Conservation (phyloP, 1,140 invertebrate species). For the Drosophila bipectinata region DNA sequence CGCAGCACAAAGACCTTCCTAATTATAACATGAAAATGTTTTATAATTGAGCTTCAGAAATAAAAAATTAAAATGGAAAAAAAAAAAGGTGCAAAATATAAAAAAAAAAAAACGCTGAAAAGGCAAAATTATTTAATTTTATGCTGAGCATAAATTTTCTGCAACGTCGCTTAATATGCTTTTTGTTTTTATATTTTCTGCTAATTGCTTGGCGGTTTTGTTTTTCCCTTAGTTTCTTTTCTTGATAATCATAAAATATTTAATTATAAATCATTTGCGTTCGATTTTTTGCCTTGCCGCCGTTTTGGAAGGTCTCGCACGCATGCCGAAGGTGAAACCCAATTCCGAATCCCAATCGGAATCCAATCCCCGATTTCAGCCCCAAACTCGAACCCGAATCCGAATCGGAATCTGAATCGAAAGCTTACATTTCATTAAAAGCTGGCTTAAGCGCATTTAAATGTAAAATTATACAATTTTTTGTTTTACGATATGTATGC, state of each 20-base stretch:
- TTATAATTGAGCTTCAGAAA: conserved; percentile 57
- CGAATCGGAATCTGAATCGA: conserved; percentile 43
- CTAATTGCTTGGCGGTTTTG: conserved; percentile 47
- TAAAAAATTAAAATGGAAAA: conserved; percentile 9
- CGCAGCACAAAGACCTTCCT: conserved; percentile 55
- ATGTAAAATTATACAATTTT: conserved; percentile 75
- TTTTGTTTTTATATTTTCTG: conserved; percentile 53
- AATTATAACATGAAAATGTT: conserved; percentile 66
- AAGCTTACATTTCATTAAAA: conserved; percentile 75
- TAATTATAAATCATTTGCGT: conserved; percentile 79
- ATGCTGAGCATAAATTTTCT: conserved; percentile 62
- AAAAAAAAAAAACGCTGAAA: conserved; percentile 6
- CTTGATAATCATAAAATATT: conserved; percentile 77
- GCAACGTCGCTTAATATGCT: conserved; percentile 57
- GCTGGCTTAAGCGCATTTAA: conserved; percentile 73
- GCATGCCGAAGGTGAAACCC: conserved; percentile 73
- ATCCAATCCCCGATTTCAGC: conserved; percentile 1
- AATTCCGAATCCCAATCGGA: conserved; percentile 29
- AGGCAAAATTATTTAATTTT: conserved; percentile 39
- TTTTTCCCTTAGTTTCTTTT: conserved; percentile 30
- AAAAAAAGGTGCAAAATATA: conserved; percentile 12
- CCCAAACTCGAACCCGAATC: background rate
- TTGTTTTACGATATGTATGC: conserved; percentile 58
- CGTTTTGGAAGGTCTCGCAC: conserved; percentile 64
- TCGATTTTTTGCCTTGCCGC: conserved; percentile 46